Percentiles rank a stretch among this genome's conserved stretches.
Evolutionary conservation across 2,888 invertebrate species (phyloP).

Genomic region (Byasa hedistus): DNA sequence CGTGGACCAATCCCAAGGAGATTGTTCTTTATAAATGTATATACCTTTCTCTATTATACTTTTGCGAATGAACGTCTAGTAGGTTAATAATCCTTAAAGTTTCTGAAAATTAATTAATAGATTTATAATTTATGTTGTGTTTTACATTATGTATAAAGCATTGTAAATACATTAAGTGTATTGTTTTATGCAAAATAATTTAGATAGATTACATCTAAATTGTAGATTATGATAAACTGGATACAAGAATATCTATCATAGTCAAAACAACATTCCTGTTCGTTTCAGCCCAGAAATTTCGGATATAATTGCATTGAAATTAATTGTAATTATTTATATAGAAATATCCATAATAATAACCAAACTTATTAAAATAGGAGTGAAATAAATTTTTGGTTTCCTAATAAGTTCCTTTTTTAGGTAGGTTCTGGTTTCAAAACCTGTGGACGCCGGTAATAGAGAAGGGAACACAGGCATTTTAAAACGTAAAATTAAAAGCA

Average conservation of each 20-base stretch:
- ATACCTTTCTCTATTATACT: background rate
- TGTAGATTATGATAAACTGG: background rate
- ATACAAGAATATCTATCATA: background rate
- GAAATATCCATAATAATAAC: too few species aligned
- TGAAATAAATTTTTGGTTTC: too few species aligned
- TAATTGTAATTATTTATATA: background rate
- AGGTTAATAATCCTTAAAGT: too few species aligned
- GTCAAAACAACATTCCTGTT: conserved; percentile 4
- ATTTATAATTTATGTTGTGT: background rate
- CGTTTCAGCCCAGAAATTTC: background rate
- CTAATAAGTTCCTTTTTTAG: too few species aligned
- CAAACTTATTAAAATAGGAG: too few species aligned
- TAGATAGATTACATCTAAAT: background rate
- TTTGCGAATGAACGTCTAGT: too few species aligned
- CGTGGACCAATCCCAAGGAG: too few species aligned
- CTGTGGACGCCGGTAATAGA: too few species aligned
- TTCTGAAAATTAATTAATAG: too few species aligned
- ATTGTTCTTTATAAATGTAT: background rate
- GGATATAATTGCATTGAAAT: conserved; percentile 2
- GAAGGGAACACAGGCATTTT: too few species aligned
- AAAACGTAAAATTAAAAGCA: too few species aligned
- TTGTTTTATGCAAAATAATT: background rate
- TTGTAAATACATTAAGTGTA: background rate
- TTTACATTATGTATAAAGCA: background rate
- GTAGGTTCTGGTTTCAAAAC: too few species aligned